These are phyloP conservation scores for Temnothorax nylanderi DNA, from an alignment of 1,140 invertebrate species.

Conservation along the genomic window DNA sequence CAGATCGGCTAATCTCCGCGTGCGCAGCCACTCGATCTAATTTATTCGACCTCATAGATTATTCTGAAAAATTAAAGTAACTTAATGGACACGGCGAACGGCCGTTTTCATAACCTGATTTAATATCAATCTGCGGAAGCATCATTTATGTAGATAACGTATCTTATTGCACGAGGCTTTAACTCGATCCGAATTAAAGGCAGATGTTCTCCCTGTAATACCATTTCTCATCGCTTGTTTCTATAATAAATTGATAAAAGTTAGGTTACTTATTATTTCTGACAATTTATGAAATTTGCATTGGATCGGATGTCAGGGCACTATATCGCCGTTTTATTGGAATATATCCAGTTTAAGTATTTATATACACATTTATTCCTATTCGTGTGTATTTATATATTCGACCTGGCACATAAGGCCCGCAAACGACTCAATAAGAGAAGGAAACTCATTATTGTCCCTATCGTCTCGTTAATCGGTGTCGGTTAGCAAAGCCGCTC, in stretches of 20 bases:
- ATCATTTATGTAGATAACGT: conserved; percentile 49
- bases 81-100: conserved; percentile 41
- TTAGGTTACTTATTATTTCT: neutral
- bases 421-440: conserved; percentile 36
- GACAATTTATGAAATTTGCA: neutral
- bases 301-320: too few relatives aligned
- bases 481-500: conserved; percentile 36
- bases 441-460: conserved; percentile 40
- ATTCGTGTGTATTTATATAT: neutral
- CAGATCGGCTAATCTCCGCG: conserved; percentile 27
- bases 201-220: neutral
- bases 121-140: conserved; percentile 48
- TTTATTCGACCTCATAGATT: conserved; percentile 46
- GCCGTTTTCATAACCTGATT: conserved; percentile 43
- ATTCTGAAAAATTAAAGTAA: conserved; percentile 36
- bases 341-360: neutral
- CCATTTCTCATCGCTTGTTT: neutral
- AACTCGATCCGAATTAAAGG: conserved; percentile 10
- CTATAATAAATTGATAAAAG: conserved; percentile 8
- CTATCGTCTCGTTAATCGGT: conserved; percentile 45
- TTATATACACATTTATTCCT: neutral
- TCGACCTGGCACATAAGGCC: too few relatives aligned
- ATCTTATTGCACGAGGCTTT: neutral
- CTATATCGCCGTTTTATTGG: neutral
- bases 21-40: conserved; percentile 5